These are phyloP conservation scores for Lynx canadensis DNA, from an alignment of 2,113 vertebrate genomes.

Conservation along the genomic window DNA sequence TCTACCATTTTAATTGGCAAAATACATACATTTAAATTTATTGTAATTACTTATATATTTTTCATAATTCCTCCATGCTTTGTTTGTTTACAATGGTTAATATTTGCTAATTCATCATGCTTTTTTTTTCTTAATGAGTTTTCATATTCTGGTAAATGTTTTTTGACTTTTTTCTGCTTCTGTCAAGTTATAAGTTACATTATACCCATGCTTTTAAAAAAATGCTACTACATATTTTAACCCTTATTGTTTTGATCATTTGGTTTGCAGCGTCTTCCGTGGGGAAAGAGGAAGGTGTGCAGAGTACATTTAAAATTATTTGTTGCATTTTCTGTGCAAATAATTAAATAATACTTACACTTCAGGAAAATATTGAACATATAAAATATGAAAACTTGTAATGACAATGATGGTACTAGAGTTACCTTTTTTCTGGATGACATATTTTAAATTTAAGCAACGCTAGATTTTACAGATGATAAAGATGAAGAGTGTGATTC, in stretches of 20 bases:
- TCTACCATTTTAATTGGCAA: background rate
- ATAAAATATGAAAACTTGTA: background rate
- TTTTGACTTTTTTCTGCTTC: background rate
- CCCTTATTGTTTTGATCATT: background rate
- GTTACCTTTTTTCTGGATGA: constrained; percentile 50
- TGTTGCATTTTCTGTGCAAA: background rate
- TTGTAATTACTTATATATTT: background rate
- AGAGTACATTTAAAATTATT: background rate
- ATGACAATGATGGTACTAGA: background rate
- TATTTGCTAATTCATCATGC: background rate
- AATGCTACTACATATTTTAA: background rate
- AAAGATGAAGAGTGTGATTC: constrained; percentile 69
- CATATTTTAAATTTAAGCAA: constrained; percentile 64
- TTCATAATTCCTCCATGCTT: background rate
- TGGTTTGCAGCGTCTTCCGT: background rate
- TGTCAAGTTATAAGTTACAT: background rate
- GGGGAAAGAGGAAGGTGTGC: fast-evolving
- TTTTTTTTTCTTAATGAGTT: background rate
- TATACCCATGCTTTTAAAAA: background rate
- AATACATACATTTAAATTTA: background rate
- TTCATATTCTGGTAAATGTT: background rate
- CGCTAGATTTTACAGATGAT: constrained; percentile 49
- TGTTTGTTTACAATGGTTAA: background rate
- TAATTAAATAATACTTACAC: background rate
- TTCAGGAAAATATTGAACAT: background rate